Evolutionary conservation across 2,113 vertebrate genomes (phyloP).

Genomic region (Tragulus kanchil): DNA sequence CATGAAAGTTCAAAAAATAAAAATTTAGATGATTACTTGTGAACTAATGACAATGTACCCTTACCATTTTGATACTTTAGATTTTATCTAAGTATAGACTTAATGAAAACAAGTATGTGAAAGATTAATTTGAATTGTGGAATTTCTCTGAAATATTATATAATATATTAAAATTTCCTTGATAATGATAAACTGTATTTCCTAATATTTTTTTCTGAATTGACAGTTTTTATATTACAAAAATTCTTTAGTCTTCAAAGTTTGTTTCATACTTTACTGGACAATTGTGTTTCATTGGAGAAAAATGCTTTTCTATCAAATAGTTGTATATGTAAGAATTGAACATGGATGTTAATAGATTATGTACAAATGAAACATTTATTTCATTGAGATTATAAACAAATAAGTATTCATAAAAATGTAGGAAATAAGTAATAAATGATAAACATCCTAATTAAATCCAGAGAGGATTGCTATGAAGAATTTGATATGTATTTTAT

Average conservation of each 20-base stretch:
- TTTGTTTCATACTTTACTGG: background rate
- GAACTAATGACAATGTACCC: background rate
- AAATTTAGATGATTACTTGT: slow-evolving; percentile 29
- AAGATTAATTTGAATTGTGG: background rate
- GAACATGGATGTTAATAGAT: slow-evolving; percentile 40
- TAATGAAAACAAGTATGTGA: slow-evolving; percentile 47
- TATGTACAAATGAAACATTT: slow-evolving; percentile 16
- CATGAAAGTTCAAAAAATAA: background rate
- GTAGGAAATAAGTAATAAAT: slow-evolving; percentile 1
- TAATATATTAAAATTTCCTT: background rate
- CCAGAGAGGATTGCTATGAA: background rate
- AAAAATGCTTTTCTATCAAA: slow-evolving; percentile 35
- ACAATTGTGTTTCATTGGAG: slow-evolving; percentile 4
- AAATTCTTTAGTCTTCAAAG: background rate
- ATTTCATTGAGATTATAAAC: background rate
- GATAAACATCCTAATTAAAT: background rate
- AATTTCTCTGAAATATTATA: background rate
- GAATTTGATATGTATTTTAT: background rate
- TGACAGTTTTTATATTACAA: background rate
- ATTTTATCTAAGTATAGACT: slow-evolving; percentile 1
- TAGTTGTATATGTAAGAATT: background rate
- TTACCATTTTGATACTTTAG: slow-evolving; percentile 11
- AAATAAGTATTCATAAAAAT: slow-evolving; percentile 3
- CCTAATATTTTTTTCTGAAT: background rate
- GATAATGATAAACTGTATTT: background rate